Evolutionary conservation across 2,888 invertebrate species (phyloP).

Genomic region (Capitulum mitella): DNA sequence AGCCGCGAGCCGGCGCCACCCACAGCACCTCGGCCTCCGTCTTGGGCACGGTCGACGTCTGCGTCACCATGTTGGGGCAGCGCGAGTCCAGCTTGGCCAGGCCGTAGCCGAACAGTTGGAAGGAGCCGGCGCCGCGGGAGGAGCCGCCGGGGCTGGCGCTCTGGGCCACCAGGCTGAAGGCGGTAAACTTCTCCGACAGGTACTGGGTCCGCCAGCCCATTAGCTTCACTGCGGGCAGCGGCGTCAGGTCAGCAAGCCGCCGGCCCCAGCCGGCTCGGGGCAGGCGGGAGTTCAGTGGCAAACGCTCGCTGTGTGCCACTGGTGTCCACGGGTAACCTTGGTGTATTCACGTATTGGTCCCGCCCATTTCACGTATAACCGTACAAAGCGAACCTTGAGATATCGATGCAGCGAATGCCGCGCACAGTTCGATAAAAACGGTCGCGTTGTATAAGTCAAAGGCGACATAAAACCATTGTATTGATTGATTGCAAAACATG

Average conservation of each 20-base stretch:
- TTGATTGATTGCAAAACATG: no score
- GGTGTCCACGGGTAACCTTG: no score
- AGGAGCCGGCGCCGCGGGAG: conserved; percentile 26
- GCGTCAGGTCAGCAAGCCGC: neutral
- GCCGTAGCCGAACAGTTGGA: conserved; percentile 39
- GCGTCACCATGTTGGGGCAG: conserved; percentile 45
- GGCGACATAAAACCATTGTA: no score
- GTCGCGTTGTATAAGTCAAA: no score
- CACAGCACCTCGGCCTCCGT: conserved; percentile 44
- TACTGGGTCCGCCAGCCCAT: conserved; percentile 37
- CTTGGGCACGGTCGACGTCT: conserved; percentile 43
- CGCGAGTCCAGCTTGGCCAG: conserved; percentile 41
- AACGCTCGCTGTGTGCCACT: no score
- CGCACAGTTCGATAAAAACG: no score
- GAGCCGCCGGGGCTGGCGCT: conserved; percentile 36
- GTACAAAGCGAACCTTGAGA: no score
- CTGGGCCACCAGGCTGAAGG: conserved; percentile 45
- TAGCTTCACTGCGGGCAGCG: conserved; percentile 40
- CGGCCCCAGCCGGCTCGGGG: no score
- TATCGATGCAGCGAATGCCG: no score
- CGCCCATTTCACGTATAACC: no score
- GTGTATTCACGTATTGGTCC: no score
- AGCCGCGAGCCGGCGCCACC: conserved; percentile 45
- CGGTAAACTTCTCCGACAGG: conserved; percentile 43
- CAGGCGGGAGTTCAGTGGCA: no score